Conservation (phyloP, 2,113 vertebrate genomes). For the Excalfactoria chinensis region DNA sequence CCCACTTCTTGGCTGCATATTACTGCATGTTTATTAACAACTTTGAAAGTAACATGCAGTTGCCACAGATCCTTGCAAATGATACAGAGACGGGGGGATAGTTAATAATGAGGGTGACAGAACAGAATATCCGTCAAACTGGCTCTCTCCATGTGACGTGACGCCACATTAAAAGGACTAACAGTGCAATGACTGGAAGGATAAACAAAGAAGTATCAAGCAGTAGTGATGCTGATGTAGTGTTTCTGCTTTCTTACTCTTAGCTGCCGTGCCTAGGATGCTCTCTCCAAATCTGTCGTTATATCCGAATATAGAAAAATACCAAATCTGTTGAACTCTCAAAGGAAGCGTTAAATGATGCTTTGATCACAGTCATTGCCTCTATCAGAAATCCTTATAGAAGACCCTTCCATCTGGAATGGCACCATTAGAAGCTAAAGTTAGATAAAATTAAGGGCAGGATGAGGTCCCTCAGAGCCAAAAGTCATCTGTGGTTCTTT, state of each 20-base stretch:
- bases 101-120: not conserved
- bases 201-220: not conserved
- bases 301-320: not conserved
- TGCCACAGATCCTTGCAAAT: not conserved
- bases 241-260: conserved; percentile 5
- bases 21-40: not conserved
- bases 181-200: not conserved
- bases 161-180: not conserved
- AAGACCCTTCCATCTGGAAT: not conserved
- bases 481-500: not conserved
- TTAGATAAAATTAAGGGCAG: not conserved
- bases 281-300: not conserved
- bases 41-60: not conserved
- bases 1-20: not conserved
- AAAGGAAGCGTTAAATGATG: not conserved
- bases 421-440: not conserved
- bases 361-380: not conserved
- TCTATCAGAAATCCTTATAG: not conserved
- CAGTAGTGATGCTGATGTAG: not conserved
- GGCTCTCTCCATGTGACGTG: not conserved
- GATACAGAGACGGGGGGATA: not conserved
- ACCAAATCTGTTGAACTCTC: not conserved
- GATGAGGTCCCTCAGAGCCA: not conserved
- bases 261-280: not conserved
- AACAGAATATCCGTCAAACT: not conserved